These are phyloP conservation scores for Hyperoplus immaculatus DNA, from an alignment of 2,797 vertebrate genomes.

Conservation along the genomic window DNA sequence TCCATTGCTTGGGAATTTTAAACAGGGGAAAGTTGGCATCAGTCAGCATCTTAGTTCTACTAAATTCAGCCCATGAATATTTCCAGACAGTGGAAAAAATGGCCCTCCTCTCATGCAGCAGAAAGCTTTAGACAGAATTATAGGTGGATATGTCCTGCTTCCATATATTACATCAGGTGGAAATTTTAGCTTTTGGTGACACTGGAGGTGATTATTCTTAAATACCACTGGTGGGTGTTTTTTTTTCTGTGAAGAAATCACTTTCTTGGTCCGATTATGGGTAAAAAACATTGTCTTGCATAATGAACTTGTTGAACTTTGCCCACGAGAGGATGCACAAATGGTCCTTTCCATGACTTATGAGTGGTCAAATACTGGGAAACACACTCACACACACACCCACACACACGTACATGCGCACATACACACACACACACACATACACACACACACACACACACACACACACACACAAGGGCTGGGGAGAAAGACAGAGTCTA, in stretches of 20 bases:
- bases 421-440: slow-evolving; percentile 18
- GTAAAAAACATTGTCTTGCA: slow-evolving; percentile 27
- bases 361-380: slow-evolving; percentile 69
- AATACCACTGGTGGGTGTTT: slow-evolving; percentile 1
- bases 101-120: slow-evolving; percentile 66
- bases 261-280: slow-evolving; percentile 14
- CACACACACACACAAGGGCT: slow-evolving; percentile 54
- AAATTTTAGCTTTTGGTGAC: slow-evolving; percentile 41
- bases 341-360: slow-evolving; percentile 75
- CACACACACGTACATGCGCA: neutral
- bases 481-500: slow-evolving; percentile 74
- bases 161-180: slow-evolving; percentile 64
- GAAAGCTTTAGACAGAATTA: slow-evolving; percentile 65
- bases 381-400: slow-evolving; percentile 20
- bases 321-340: slow-evolving; percentile 73
- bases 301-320: slow-evolving; percentile 73
- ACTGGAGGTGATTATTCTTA: slow-evolving; percentile 30
- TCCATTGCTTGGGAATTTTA: slow-evolving; percentile 87
- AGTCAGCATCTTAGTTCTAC: slow-evolving; percentile 70
- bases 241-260: slow-evolving; percentile 26
- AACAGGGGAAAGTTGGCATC: slow-evolving; percentile 87
- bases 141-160: slow-evolving; percentile 55
- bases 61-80: slow-evolving; percentile 82
- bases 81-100: slow-evolving; percentile 84
- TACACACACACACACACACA: slow-evolving; percentile 43